phyloP scores from a whole-genome alignment of 2,888 invertebrate genomes.

The Trichogramma evanescens region DNA sequence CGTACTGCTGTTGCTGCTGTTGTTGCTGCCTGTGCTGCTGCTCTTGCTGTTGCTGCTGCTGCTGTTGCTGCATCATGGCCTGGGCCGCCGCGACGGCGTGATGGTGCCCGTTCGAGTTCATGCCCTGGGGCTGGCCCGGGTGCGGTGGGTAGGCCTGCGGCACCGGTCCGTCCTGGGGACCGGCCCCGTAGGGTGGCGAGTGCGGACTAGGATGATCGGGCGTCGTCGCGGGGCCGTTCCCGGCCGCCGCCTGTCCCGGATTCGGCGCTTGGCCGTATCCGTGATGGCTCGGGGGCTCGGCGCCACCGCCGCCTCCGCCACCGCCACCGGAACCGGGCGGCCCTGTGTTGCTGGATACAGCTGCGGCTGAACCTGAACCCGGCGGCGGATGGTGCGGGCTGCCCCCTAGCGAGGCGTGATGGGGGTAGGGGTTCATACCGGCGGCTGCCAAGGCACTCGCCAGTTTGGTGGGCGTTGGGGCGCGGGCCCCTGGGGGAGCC shows the following conservation, averaged over 20 bases:
- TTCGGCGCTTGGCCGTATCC: conserved; percentile 43
- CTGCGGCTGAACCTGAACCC: conserved; percentile 27
- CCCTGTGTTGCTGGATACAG: conserved; percentile 38
- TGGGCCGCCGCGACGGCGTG: conserved; percentile 36
- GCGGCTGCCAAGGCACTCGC: conserved; percentile 69
- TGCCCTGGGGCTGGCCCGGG: conserved; percentile 36
- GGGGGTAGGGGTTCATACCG: conserved; percentile 77
- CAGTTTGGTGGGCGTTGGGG: conserved; percentile 69
- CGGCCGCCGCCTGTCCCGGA: conserved; percentile 29
- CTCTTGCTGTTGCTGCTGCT: conserved; percentile 46
- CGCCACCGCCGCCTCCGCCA: conserved; percentile 33
- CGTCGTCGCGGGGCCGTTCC: conserved; percentile 39
- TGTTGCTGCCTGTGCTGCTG: conserved; percentile 46
- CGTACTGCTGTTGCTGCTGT: conserved; percentile 48
- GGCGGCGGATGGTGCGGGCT: conserved; percentile 46
- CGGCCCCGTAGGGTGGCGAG: conserved; percentile 40
- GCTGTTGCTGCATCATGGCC: conserved; percentile 30
- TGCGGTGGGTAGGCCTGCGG: background rate
- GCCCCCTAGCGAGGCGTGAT: conserved; percentile 49
- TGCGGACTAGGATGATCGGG: conserved; percentile 45
- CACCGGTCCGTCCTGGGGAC: conserved; percentile 9
- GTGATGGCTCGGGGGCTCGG: conserved; percentile 38
- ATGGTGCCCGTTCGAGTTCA: conserved; percentile 44
- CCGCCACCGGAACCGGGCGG: conserved; percentile 29
- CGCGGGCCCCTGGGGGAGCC: conserved; percentile 41